Base-by-base conservation (phyloP, 2,113 vertebrate species). In the Bufo gargarizans region DNA sequence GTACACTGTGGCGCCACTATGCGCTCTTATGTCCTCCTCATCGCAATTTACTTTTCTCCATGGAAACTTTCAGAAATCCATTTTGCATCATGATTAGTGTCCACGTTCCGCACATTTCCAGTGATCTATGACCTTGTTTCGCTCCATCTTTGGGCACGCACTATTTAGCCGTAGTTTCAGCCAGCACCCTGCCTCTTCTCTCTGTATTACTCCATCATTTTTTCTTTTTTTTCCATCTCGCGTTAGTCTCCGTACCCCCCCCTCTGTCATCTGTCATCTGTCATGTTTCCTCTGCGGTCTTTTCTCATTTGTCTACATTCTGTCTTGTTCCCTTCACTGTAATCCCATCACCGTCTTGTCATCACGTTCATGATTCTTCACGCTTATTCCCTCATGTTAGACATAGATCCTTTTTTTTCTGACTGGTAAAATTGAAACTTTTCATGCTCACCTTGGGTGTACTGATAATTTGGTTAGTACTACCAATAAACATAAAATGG, bases 181-280 rank as follows among this genome's bases (percentile, higher is more conserved):
- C 11, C 55, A 14, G 20, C 77, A 19, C 3, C 56, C n/a, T 2
- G 1, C 33, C 56, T 20, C 47, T 20, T 47, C 71, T 74, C 2
- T 3, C 33, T 58, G 22, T 82, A 50, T 82, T 49, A 50, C 47
- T 82, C 4, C 19, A 8, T 65, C 61, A 8, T 67, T 20, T 49
- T 63, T 82, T 12, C 16, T 50, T 8, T 59, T 79, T 14, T 43
- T 10, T n/a, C 77, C 77, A 1, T 45, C 74, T 56, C 16, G 11
- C 12, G 20, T 78, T 22, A 56, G 8, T 56, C 50, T 79, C 5
- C 13, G 77, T 19, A 22, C n/a, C 7, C 43, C 80, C 65, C 22
- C n/a, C n/a, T n/a, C n/a, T n/a, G n/a, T n/a, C n/a, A n/a, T 82
- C 45, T 50, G 59, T 82, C 81, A 82, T 47, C 50, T 84, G 33